Base-by-base conservation (phyloP, 2,888 invertebrate species). In the Diarsia dahlii region DNA sequence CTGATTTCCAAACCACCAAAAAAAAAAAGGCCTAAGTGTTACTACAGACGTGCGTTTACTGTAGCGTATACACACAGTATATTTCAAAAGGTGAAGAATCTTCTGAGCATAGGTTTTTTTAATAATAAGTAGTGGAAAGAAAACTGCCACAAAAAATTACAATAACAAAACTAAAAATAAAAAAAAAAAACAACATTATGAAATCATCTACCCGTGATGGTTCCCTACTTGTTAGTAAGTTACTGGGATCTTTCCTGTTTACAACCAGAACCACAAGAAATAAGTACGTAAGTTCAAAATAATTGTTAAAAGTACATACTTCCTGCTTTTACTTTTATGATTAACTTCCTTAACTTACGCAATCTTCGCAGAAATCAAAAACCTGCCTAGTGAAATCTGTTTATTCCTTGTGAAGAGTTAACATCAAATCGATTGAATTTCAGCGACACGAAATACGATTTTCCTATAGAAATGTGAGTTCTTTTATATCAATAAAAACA, bases 401-500 rank as follows among this genome's bases (percentile, higher is more conserved):
- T 58, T 56, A 50, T 23, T 63, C n/a, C 34, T 56, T 34, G 18
- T 12, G 67, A 67, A 67, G 62, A 76, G 13, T 68, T 80, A 34
- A 54, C 20, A 70, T 54, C 78, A 50, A 65, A 54, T 82, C 70
- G 20, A 60, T 78, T 58, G 34, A 68, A 77, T 67, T 60, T 66
- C 48, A 63, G 48, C 73, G 50, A 80, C 39, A 74, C 56, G 28
- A 68, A 78, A 74, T 74, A 71, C 69, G 62, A 74, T 72, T 82
- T 83, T 28, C 46, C 45, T 82, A 54, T 50, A 28, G 69, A 82
- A 74, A 48, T 71, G 28, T 67, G 45, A 78, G 74, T 78, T 64
- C 72, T 78, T 85, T 69, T 62, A 72, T 64, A 54, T 64, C 68
- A 65, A 86, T 80, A 70, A 80, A 79, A 84, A 65, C 69, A 80